Percentiles rank a stretch among this genome's conserved stretches.
phyloP scores from a whole-genome alignment of 2,797 vertebrate species.

The Otolemur crassicaudatus region DNA sequence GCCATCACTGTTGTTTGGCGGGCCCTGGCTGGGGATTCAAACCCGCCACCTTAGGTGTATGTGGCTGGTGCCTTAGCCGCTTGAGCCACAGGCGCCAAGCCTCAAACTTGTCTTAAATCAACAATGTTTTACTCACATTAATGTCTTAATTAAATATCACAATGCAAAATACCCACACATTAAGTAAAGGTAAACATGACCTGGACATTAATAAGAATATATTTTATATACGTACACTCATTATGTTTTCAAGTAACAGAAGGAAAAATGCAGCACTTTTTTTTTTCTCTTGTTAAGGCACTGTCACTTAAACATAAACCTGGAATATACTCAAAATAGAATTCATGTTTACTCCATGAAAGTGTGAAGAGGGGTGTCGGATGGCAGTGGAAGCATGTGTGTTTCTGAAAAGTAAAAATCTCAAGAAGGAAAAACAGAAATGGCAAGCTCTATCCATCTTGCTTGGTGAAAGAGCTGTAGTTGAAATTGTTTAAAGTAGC shows the following conservation, averaged over 20 bases:
- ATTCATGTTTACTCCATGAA: neutral
- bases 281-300: neutral
- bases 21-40: too few relatives aligned
- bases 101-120: constrained; percentile 13
- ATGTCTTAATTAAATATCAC: neutral
- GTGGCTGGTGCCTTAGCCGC: too few relatives aligned
- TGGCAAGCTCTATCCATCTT: neutral
- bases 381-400: neutral
- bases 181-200: neutral
- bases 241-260: neutral
- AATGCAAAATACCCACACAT: neutral
- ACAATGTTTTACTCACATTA: neutral
- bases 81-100: too few relatives aligned
- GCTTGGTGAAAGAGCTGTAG: neutral
- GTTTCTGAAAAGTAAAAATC: constrained; percentile 18
- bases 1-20: too few relatives aligned
- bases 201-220: neutral
- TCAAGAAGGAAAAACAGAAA: neutral
- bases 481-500: neutral
- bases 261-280: too few relatives aligned
- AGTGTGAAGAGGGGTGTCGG: neutral
- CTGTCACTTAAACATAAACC: neutral
- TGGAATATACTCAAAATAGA: neutral
- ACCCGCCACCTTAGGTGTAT: too few relatives aligned
- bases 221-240: neutral